Evolutionary conservation across 2,888 invertebrate genomes (phyloP).

Genomic region (Parapristionchus giblindavisi): DNA sequence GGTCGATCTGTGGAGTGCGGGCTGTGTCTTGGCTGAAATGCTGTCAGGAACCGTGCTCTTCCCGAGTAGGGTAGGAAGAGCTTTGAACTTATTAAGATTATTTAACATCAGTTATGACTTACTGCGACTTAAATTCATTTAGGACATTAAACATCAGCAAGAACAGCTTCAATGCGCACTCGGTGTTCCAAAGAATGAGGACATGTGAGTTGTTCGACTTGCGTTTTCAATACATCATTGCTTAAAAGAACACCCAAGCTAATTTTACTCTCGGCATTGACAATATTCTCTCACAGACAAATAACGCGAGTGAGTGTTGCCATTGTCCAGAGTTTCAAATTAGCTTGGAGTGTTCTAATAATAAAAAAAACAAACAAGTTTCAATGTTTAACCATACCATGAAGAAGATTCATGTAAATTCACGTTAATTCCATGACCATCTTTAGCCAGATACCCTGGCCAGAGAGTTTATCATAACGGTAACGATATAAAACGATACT

Average conservation of each 20-base stretch:
- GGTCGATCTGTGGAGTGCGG: constrained; percentile 31
- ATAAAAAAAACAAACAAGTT: too few species aligned
- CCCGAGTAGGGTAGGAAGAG: constrained; percentile 23
- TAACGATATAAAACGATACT: too few species aligned
- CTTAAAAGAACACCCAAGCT: constrained; percentile 1
- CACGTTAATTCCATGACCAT: too few species aligned
- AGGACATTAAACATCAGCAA: constrained; percentile 25
- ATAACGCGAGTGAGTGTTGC: too few species aligned
- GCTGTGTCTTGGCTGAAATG: constrained; percentile 23
- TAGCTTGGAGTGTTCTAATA: too few species aligned
- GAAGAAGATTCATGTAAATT: too few species aligned
- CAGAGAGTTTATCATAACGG: too few species aligned
- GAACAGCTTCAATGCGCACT: constrained; percentile 8
- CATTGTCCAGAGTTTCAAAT: too few species aligned
- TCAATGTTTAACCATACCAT: too few species aligned
- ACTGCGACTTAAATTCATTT: neutral
- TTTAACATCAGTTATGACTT: neutral
- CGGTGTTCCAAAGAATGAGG: constrained; percentile 5
- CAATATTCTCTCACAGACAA: too few species aligned
- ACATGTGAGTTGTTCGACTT: constrained; percentile 16
- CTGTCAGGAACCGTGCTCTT: constrained; percentile 15
- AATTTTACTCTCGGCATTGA: too few species aligned
- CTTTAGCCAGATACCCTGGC: too few species aligned
- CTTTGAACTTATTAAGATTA: neutral
- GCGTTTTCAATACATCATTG: constrained; percentile 15